Base-by-base conservation (phyloP, 2,113 vertebrate genomes). In the Istiophorus platypterus region DNA sequence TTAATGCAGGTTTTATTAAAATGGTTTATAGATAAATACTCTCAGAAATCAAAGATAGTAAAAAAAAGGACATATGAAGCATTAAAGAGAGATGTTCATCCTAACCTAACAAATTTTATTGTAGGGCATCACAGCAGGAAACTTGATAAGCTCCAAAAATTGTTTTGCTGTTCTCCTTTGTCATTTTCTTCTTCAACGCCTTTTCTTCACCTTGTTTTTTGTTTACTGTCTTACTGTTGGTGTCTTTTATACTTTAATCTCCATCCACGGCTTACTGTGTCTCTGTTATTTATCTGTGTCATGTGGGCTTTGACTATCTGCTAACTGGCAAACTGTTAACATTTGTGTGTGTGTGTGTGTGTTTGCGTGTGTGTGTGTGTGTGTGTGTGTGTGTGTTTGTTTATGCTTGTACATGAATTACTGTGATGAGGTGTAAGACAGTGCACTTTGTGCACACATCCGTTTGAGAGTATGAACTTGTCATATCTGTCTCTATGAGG, bases 401-500 rank as follows among this genome's bases (percentile, higher is more conserved):
- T 39, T 59, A 58, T 37, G 70, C 58, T 37, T 74, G 54, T 75
- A 27, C 78, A 49, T 78, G 74, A 78, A 85, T 81, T 82, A 80
- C 80, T 45, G 62, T 68, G 76, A 12, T 26, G 17, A 82, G 76
- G 82, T 84, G 83, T 81, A 57, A 82, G 76, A 86, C 61, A 7
- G 26, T 59, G 29, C 78, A 82, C 59, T 71, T 59, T 77, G 66
- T 67, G 68, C 47, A 62, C 69, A 71, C 59, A 63, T 77, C 26
- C 22, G 12, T 68, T 51, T 51, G 45, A 82, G 85, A 78, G 39
- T 79, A 81, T 78, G 69, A 87, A 90, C 82, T 85, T 77, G 76
- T 89, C 73, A 79, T 75, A 85, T 80, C 52, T 66, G 77, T 78
- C 72, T 84, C 20, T 7, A 26, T 76, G 66, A 83, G 81, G 68